Percentiles rank a stretch among this genome's conserved stretches.
Conservation (phyloP, 2,797 vertebrate genomes). For the Cebuella pygmaea region DNA sequence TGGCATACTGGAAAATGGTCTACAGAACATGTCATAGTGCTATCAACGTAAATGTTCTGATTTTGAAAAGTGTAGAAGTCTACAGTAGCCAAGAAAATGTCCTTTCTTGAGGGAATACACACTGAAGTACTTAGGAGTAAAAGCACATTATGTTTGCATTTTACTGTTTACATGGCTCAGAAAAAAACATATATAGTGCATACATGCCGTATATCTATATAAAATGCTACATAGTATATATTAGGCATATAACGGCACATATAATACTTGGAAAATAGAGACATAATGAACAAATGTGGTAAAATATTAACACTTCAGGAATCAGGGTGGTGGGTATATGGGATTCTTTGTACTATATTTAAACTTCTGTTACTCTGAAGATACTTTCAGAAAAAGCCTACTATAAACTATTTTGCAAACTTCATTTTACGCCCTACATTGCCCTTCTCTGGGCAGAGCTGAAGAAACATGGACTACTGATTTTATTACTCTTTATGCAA, state of each 20-base stretch:
- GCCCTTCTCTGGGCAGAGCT: not conserved
- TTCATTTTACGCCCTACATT: not conserved
- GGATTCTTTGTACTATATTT: not conserved
- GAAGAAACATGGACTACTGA: not conserved
- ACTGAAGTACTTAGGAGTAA: not conserved
- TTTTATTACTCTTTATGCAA: conserved; percentile 1
- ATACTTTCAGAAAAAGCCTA: not conserved
- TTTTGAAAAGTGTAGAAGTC: conserved; percentile 10
- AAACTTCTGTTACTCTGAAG: not conserved
- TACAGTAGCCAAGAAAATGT: not conserved
- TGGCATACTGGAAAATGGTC: not conserved
- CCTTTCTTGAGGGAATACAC: not conserved
- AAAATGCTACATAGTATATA: not conserved
- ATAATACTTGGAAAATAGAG: not conserved
- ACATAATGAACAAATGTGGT: not conserved
- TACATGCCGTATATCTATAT: not conserved
- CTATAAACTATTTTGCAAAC: not conserved
- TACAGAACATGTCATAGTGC: not conserved
- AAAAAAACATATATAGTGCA: not conserved
- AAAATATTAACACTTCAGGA: conserved; percentile 20
- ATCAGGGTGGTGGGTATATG: not conserved
- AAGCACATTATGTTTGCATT: not conserved
- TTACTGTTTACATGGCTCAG: not conserved
- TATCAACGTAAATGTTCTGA: not conserved
- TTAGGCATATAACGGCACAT: not conserved